Conservation (phyloP, 2,797 vertebrate genomes). For the Onychomys leucogaster region DNA sequence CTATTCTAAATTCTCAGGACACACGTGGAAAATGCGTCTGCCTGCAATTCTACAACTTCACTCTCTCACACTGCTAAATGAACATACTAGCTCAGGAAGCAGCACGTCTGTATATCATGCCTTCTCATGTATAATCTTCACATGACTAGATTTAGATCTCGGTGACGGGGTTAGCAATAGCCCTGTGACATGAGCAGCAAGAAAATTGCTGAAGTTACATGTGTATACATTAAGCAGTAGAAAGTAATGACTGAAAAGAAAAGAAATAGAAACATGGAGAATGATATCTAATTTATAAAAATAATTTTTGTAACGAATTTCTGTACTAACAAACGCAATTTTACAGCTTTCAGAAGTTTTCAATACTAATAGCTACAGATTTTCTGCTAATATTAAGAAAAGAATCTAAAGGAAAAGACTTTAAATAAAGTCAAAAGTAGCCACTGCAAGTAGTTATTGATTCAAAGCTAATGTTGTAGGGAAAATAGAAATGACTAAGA, state of each 20-base stretch:
- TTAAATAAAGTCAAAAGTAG: neutral
- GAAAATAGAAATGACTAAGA: constrained; percentile 54
- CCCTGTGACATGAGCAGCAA: neutral
- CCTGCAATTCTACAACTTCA: constrained; percentile 9
- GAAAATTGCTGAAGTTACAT: neutral
- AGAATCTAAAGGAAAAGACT: neutral
- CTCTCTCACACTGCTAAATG: neutral
- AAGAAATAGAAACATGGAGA: constrained; percentile 28
- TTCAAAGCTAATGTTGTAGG: constrained; percentile 8
- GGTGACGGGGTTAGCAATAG: neutral
- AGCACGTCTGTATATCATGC: neutral
- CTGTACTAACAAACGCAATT: neutral
- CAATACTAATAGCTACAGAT: neutral
- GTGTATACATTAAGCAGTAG: neutral
- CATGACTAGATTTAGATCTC: constrained; percentile 8
- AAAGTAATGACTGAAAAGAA: neutral
- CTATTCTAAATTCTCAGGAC: constrained; percentile 4
- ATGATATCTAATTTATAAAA: neutral
- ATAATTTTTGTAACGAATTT: neutral
- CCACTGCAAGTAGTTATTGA: constrained; percentile 29
- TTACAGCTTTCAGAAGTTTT: constrained; percentile 20
- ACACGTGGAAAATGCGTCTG: neutral
- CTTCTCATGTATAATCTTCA: neutral
- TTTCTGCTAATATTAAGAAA: neutral
- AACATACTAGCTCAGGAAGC: neutral